These are phyloP conservation scores for Hydropsyche betteni DNA, from an alignment of 2,888 invertebrate genomes.

Conservation along the genomic window DNA sequence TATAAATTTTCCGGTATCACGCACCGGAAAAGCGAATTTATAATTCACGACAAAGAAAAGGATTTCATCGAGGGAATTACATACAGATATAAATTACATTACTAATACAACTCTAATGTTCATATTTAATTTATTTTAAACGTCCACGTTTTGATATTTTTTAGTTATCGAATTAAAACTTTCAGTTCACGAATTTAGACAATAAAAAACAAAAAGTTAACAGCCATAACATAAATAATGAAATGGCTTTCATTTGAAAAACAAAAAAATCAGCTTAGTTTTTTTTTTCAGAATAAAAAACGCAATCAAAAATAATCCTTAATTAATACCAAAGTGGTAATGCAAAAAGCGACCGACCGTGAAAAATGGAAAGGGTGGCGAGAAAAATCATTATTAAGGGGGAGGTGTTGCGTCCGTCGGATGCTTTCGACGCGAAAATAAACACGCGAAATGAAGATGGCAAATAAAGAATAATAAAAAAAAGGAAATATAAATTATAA, in stretches of 20 bases:
- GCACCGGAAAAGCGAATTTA: constrained; percentile 16
- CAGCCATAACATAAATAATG: too few relatives aligned
- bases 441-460: constrained; percentile 27
- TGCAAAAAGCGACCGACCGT: not conserved
- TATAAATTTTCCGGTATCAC: constrained; percentile 9
- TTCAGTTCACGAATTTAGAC: too few relatives aligned
- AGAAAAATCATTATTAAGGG: not conserved
- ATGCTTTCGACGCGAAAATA: constrained; percentile 5
- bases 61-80: not conserved
- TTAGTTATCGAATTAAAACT: too few relatives aligned
- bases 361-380: constrained; percentile 5
- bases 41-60: constrained; percentile 10
- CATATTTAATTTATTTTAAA: too few relatives aligned
- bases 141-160: too few relatives aligned
- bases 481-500: constrained; percentile 21
- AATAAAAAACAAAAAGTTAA: too few relatives aligned
- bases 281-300: not conserved
- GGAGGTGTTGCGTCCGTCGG: constrained; percentile 9
- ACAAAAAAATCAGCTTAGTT: not conserved
- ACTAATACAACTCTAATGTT: too few relatives aligned
- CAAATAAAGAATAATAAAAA: constrained; percentile 11
- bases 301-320: constrained; percentile 15
- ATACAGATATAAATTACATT: not conserved
- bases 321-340: constrained; percentile 13
- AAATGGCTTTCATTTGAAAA: too few relatives aligned